Evolutionary conservation across 2,797 vertebrate genomes (phyloP).

Genomic region (Fistularia commersonii): DNA sequence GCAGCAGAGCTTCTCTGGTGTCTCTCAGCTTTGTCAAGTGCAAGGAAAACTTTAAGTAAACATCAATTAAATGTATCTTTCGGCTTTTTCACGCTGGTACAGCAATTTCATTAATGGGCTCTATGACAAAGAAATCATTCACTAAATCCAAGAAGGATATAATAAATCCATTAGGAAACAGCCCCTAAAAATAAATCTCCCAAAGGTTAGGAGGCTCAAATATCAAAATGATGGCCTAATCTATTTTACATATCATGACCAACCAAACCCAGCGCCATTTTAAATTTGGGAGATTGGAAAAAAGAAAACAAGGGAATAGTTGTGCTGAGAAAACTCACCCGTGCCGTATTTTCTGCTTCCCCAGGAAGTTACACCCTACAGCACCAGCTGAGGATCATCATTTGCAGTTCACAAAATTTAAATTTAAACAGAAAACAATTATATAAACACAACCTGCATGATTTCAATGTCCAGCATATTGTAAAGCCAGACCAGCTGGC

Average conservation of each 20-base stretch:
- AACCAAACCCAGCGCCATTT: constrained; percentile 12
- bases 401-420: constrained; percentile 57
- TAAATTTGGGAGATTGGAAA: constrained; percentile 26
- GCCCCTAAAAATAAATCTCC: constrained; percentile 30
- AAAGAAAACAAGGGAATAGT: constrained; percentile 33
- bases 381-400: constrained; percentile 90
- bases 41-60: constrained; percentile 39
- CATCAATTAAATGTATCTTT: constrained; percentile 26
- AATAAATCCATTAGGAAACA: constrained; percentile 38
- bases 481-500: constrained; percentile 99
- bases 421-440: constrained; percentile 57
- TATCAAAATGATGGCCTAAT: constrained; percentile 49
- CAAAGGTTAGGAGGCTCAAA: constrained; percentile 30
- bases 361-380: constrained; percentile 93
- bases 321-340: constrained; percentile 84
- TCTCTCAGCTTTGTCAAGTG: constrained; percentile 38
- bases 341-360: constrained; percentile 84
- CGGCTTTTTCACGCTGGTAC: constrained; percentile 10
- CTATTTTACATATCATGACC: constrained; percentile 46
- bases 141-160: constrained; percentile 23
- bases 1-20: constrained; percentile 20
- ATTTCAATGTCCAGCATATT: constrained; percentile 81
- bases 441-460: constrained; percentile 25
- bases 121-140: constrained; percentile 38
- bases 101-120: constrained; percentile 5